Conservation (phyloP, 1,140 invertebrate genomes). For the Papilio machaon region DNA sequence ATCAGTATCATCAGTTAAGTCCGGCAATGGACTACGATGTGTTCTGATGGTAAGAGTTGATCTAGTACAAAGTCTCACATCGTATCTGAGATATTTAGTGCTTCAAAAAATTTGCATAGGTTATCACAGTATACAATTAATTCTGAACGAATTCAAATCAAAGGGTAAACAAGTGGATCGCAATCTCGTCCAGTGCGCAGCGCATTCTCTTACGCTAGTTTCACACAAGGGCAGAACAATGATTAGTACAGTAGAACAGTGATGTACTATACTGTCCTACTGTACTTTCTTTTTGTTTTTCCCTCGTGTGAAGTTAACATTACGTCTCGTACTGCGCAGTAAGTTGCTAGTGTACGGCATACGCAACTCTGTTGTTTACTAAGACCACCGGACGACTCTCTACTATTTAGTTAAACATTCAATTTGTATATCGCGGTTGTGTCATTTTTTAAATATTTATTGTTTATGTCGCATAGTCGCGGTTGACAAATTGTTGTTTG, state of each 20-base stretch:
- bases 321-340: slow-evolving; percentile 9
- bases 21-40: too few species aligned
- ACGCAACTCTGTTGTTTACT: slow-evolving; percentile 1
- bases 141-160: background rate
- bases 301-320: background rate
- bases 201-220: slow-evolving; percentile 1
- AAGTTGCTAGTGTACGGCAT: background rate
- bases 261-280: background rate
- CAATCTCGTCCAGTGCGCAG: background rate
- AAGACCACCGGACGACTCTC: slow-evolving; percentile 22
- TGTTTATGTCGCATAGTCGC: slow-evolving; percentile 1
- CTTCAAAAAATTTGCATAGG: background rate
- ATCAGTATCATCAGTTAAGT: too few species aligned
- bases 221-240: background rate
- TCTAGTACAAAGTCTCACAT: too few species aligned
- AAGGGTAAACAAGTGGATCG: slow-evolving; percentile 23
- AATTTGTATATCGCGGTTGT: slow-evolving; percentile 9
- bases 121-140: background rate
- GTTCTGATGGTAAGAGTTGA: too few species aligned
- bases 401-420: slow-evolving; percentile 24
- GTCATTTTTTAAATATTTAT: slow-evolving; percentile 24
- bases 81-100: background rate
- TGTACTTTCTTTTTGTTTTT: background rate
- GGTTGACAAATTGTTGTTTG: background rate
- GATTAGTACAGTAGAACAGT: background rate